phyloP scores from a whole-genome alignment of 2,888 invertebrate genomes.

The Lobophora halterata region DNA sequence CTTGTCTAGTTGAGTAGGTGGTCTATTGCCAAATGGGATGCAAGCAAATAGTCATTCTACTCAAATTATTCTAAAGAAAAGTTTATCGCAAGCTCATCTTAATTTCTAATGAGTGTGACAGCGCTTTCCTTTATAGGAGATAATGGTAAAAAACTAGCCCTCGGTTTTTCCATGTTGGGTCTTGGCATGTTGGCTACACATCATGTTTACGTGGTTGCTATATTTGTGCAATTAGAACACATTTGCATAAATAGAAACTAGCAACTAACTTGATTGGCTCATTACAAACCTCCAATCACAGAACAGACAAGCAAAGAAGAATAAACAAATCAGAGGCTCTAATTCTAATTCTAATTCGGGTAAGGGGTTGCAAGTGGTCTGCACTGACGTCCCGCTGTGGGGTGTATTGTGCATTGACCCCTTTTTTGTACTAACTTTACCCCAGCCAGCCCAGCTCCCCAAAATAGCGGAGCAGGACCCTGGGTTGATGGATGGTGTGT shows the following conservation, averaged over 20 bases:
- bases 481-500: too few relatives aligned
- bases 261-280: slow-evolving; percentile 15
- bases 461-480: too few relatives aligned
- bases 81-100: slow-evolving; percentile 9
- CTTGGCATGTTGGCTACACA: slow-evolving; percentile 15
- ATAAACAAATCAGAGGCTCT: too few relatives aligned
- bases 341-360: too few relatives aligned
- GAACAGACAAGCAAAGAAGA: too few relatives aligned
- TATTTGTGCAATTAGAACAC: slow-evolving; percentile 25
- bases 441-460: too few relatives aligned
- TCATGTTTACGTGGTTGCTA: slow-evolving; percentile 12
- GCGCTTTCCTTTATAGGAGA: slow-evolving; percentile 3
- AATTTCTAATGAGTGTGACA: slow-evolving; percentile 4
- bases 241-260: slow-evolving; percentile 32
- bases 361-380: too few relatives aligned
- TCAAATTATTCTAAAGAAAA: slow-evolving; percentile 5
- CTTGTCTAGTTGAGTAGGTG: too few relatives aligned
- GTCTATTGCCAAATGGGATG: not conserved
- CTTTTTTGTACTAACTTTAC: too few relatives aligned
- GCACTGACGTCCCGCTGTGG: too few relatives aligned
- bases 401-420: too few relatives aligned
- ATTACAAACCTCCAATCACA: slow-evolving; percentile 11
- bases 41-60: too few relatives aligned
- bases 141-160: slow-evolving; percentile 6
- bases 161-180: slow-evolving; percentile 8